Evolutionary conservation across 2,113 vertebrate genomes (phyloP).

Genomic region (Plestiodon gilberti): DNA sequence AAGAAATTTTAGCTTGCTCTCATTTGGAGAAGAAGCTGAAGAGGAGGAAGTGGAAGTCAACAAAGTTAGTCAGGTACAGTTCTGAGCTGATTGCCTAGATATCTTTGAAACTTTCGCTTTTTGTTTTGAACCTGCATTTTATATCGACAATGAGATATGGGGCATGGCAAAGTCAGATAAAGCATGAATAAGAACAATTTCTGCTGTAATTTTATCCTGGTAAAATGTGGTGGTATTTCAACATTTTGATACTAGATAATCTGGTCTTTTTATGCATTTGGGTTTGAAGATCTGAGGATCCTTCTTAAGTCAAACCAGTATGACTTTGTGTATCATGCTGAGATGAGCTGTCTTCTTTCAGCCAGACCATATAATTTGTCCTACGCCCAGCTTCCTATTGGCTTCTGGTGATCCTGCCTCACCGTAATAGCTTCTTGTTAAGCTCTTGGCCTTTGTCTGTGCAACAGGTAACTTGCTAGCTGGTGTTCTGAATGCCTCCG

Average conservation of each 20-base stretch:
- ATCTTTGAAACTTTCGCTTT: neutral
- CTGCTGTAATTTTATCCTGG: neutral
- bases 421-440: neutral
- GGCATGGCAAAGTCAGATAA: neutral
- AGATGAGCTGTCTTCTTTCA: too few species aligned
- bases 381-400: neutral
- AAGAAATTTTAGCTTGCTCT: constrained; percentile 96
- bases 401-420: neutral
- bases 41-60: constrained; percentile 95
- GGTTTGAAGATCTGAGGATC: neutral
- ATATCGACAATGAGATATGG: neutral
- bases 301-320: neutral
- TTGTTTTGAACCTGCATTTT: neutral
- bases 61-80: constrained; percentile 93
- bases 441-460: neutral
- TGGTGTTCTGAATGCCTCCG: too few species aligned
- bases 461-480: neutral
- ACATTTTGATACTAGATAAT: neutral
- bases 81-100: neutral
- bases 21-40: constrained; percentile 98
- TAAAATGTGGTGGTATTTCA: neutral
- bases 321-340: neutral
- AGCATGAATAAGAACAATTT: neutral
- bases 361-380: too few species aligned
- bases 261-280: neutral